Percentiles rank a stretch among this genome's conserved stretches.
These are phyloP conservation scores for Zaprionus gabonicus DNA, from an alignment of 1,140 invertebrate genomes.

Conservation along the genomic window DNA sequence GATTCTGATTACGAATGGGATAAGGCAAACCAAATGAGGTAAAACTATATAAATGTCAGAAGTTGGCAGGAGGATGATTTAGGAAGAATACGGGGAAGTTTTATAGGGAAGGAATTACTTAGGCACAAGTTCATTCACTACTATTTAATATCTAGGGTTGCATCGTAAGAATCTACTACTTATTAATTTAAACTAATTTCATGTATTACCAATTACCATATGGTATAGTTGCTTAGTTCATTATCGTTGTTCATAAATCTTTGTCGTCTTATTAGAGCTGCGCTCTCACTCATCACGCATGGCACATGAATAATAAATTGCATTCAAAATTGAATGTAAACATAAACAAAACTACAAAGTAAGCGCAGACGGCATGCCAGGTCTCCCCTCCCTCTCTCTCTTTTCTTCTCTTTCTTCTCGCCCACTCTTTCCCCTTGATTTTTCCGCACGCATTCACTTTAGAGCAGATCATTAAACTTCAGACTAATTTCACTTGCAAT, in stretches of 20 bases:
- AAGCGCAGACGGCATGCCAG: conserved; percentile 17
- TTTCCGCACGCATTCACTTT: conserved; percentile 57
- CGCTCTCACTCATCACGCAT: conserved; percentile 21
- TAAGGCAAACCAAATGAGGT: not conserved
- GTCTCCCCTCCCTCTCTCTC: not conserved
- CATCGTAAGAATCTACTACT: not conserved
- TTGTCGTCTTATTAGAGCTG: conserved; percentile 14
- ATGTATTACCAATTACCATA: not conserved
- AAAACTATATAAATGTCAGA: conserved; percentile 9
- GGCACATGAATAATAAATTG: conserved; percentile 35
- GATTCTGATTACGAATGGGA: conserved; percentile 18
- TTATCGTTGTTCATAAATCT: conserved; percentile 10
- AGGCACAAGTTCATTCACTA: too few species aligned
- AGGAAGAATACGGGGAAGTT: not conserved
- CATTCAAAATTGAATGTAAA: conserved; percentile 31
- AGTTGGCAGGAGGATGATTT: not conserved
- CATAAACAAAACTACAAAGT: conserved; percentile 49
- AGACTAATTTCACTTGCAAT: conserved; percentile 79
- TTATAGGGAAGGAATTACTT: too few species aligned
- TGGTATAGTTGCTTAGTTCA: not conserved
- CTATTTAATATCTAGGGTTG: too few species aligned
- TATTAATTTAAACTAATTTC: not conserved
- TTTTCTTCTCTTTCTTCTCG: not conserved
- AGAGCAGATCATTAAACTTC: conserved; percentile 71
- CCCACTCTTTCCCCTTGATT: conserved; percentile 6